Evolutionary conservation across 2,888 invertebrate genomes (phyloP).

Genomic region (Rotaria socialis): DNA sequence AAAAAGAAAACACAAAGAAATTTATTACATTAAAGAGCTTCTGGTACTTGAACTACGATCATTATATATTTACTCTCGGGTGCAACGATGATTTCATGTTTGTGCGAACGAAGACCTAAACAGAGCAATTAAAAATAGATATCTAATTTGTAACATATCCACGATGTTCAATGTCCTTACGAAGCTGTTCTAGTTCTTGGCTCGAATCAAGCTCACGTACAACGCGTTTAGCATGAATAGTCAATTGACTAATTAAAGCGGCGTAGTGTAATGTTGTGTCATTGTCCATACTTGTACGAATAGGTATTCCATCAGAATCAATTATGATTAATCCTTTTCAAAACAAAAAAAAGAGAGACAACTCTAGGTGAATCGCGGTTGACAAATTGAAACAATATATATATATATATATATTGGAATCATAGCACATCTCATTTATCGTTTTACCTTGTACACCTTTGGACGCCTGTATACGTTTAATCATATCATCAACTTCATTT

Average conservation of each 20-base stretch:
- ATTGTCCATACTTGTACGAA: slow-evolving; percentile 9
- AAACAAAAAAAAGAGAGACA: neutral
- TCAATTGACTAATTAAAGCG: neutral
- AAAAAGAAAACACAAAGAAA: neutral
- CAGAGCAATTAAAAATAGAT: neutral
- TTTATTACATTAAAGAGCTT: neutral
- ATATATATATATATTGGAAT: neutral
- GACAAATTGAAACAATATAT: neutral
- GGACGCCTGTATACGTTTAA: neutral
- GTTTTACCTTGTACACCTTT: slow-evolving; percentile 15
- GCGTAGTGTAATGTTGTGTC: neutral
- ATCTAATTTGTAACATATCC: neutral
- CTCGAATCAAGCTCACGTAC: neutral
- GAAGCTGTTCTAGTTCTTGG: slow-evolving; percentile 3
- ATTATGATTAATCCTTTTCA: neutral
- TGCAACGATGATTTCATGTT: neutral
- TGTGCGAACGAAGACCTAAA: neutral
- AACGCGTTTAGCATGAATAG: neutral
- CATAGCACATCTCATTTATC: neutral
- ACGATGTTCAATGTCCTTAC: neutral
- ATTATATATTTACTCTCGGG: slow-evolving; percentile 3
- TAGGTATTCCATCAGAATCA: neutral
- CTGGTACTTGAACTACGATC: neutral
- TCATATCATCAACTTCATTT: slow-evolving; percentile 27
- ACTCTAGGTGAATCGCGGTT: too few species aligned